Conservation (phyloP, 2,888 invertebrate genomes). For the Cheilosia vernalis region DNA sequence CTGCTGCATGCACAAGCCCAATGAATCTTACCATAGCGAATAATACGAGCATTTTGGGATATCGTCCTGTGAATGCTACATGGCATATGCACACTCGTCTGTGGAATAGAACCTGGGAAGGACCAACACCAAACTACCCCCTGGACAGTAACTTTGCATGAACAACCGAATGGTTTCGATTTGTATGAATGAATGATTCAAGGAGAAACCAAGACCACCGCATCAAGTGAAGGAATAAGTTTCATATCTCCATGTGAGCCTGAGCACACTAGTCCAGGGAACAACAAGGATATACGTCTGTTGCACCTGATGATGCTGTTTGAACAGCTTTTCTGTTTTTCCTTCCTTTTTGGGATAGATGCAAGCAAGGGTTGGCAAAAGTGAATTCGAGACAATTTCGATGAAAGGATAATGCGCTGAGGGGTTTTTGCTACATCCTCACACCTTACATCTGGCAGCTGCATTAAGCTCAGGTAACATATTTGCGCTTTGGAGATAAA, state of each 20-base stretch:
- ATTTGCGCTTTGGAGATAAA: conserved; percentile 59
- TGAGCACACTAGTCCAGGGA: conserved; percentile 6
- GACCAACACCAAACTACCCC: conserved; percentile 23
- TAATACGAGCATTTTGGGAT: conserved; percentile 25
- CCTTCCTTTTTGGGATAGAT: neutral
- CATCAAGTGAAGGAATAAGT: conserved; percentile 58
- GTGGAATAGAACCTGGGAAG: neutral
- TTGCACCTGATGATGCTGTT: conserved; percentile 58
- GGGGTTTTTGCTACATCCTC: conserved; percentile 44
- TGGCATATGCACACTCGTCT: conserved; percentile 1
- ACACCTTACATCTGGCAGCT: conserved; percentile 48
- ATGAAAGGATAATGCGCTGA: conserved; percentile 68
- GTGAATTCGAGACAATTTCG: conserved; percentile 65
- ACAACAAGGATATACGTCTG: conserved; percentile 54
- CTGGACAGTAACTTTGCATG: conserved; percentile 32
- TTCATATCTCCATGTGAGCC: conserved; percentile 25
- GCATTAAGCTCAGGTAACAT: conserved; percentile 69
- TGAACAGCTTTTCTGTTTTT: conserved; percentile 1
- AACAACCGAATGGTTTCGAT: conserved; percentile 41
- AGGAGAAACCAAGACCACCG: conserved; percentile 31
- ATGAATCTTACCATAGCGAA: conserved; percentile 25
- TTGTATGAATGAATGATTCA: conserved; percentile 54
- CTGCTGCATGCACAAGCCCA: conserved; percentile 7
- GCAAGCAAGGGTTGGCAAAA: conserved; percentile 17
- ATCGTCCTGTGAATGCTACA: neutral